phyloP scores from a whole-genome alignment of 2,113 vertebrate species.

The Malurus melanocephalus region DNA sequence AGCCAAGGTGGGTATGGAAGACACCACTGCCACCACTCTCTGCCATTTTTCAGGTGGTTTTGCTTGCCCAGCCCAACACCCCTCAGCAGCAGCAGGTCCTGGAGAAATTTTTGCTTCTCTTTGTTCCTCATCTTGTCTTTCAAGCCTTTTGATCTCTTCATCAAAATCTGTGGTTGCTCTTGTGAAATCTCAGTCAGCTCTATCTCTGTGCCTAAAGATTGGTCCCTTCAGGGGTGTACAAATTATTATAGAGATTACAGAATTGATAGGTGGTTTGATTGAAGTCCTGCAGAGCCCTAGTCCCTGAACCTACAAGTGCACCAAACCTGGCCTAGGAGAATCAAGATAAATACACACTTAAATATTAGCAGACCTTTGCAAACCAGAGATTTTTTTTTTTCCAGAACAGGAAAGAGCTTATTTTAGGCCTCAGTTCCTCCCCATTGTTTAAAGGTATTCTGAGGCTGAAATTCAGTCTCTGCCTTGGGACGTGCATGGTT shows the following conservation, averaged over 20 bases:
- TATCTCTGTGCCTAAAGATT: not conserved
- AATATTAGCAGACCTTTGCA: not conserved
- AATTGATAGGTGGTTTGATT: not conserved
- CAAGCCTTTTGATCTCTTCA: not conserved
- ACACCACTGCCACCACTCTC: not conserved
- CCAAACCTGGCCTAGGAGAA: not conserved
- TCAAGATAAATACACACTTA: not conserved
- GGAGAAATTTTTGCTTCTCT: not conserved
- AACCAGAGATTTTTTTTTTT: not conserved
- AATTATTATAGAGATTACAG: not conserved
- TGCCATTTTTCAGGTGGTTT: not conserved
- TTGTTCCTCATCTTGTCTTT: not conserved
- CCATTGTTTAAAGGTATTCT: slow-evolving; percentile 28
- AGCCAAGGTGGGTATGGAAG: not conserved
- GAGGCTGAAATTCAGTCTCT: not conserved
- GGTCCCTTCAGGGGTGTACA: not conserved
- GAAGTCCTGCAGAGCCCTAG: not conserved
- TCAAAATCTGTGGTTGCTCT: not conserved
- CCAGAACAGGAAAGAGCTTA: slow-evolving; percentile 9
- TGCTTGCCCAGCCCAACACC: not conserved
- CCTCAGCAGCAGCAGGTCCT: not conserved
- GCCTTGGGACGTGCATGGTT: fast-evolving
- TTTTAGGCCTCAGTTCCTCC: slow-evolving; percentile 20
- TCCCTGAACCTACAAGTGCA: not conserved
- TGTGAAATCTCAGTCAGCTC: not conserved